phyloP scores from a whole-genome alignment of 2,113 vertebrate species.

The Galeopterus variegatus region DNA sequence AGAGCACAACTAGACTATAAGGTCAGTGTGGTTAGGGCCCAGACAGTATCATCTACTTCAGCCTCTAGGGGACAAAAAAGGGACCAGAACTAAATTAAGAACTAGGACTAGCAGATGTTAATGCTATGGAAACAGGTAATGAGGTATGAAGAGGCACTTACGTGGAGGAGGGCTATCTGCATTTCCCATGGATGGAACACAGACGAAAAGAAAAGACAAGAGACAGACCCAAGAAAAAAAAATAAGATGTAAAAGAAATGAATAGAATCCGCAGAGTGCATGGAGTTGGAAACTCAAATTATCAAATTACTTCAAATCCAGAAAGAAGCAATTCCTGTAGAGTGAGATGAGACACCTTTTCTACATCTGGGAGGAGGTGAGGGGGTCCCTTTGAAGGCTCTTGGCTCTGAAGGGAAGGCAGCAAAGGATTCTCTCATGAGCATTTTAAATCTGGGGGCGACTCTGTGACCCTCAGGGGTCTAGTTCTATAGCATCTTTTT shows the following conservation, averaged over 20 bases:
- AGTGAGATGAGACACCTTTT: slow-evolving; percentile 48
- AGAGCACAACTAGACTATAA: slow-evolving; percentile 76
- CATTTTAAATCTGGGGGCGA: neutral
- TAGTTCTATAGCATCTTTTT: neutral
- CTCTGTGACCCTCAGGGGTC: neutral
- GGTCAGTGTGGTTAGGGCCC: slow-evolving; percentile 88
- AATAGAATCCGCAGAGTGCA: slow-evolving; percentile 78
- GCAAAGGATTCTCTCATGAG: neutral
- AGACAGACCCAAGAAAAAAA: slow-evolving; percentile 89
- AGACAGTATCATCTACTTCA: slow-evolving; percentile 70
- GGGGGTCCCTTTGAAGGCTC: neutral
- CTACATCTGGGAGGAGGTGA: neutral
- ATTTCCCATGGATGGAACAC: slow-evolving; percentile 93
- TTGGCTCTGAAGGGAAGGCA: slow-evolving; percentile 3
- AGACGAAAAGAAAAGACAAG: slow-evolving; percentile 89
- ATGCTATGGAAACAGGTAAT: slow-evolving; percentile 81
- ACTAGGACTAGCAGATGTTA: slow-evolving; percentile 83
- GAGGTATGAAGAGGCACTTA: slow-evolving; percentile 93
- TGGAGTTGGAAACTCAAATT: slow-evolving; percentile 83
- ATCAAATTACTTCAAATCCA: slow-evolving; percentile 77
- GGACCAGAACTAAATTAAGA: slow-evolving; percentile 82
- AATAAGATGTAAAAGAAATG: slow-evolving; percentile 88
- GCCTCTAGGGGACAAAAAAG: slow-evolving; percentile 77
- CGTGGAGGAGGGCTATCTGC: slow-evolving; percentile 96
- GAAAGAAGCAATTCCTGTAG: slow-evolving; percentile 63